Conservation (phyloP, 2,888 invertebrate species). For the Agonum fuliginosum region DNA sequence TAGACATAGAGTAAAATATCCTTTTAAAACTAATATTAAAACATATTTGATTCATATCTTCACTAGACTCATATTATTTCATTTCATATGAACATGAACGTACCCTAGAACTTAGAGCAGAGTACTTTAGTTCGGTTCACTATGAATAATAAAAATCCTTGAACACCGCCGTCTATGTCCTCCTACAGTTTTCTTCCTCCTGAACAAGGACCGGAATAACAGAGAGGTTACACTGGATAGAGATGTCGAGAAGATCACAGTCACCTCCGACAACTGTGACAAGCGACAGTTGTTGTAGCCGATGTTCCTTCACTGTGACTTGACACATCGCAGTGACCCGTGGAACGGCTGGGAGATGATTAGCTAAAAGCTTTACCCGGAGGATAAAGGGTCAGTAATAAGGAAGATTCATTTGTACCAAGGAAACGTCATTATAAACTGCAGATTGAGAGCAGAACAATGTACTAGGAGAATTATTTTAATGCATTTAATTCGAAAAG, state of each 20-base stretch:
- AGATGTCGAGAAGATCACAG: neutral
- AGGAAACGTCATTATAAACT: conserved; percentile 7
- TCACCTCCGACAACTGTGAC: conserved; percentile 13
- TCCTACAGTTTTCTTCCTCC: no score
- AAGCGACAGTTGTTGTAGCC: conserved; percentile 22
- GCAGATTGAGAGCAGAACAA: neutral
- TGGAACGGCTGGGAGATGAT: neutral
- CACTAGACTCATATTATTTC: no score
- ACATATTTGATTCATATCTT: no score
- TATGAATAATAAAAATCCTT: no score
- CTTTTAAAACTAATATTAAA: no score
- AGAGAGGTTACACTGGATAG: conserved; percentile 1
- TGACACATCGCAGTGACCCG: conserved; percentile 5
- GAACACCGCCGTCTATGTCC: neutral
- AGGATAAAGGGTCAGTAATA: conserved; percentile 8
- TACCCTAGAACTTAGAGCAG: no score
- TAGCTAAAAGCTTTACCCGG: conserved; percentile 16
- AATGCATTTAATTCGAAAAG: no score
- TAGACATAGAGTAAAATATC: no score
- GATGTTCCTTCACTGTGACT: conserved; percentile 13
- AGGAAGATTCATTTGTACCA: conserved; percentile 25
- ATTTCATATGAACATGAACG: no score
- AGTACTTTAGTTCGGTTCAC: no score
- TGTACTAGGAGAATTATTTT: neutral
- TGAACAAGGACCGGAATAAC: neutral